phyloP scores from a whole-genome alignment of 2,797 vertebrate species.

The Crax fasciolata region DNA sequence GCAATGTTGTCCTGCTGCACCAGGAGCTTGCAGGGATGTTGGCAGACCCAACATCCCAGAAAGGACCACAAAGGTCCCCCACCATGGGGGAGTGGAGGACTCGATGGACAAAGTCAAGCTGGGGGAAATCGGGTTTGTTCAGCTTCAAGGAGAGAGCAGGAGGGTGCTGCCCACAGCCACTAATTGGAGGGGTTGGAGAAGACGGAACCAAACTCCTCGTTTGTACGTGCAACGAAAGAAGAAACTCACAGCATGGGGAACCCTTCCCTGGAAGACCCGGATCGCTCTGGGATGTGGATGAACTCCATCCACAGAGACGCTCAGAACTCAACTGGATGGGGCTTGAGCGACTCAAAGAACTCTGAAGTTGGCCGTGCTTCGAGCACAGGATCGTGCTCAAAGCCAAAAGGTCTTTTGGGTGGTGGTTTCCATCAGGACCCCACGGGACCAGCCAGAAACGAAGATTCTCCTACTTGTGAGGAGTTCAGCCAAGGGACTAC shows the following conservation, averaged over 20 bases:
- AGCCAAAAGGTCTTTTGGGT: neutral
- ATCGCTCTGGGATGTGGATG: no score
- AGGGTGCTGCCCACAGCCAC: neutral
- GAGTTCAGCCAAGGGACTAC: neutral
- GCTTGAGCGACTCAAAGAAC: neutral
- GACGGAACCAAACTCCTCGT: neutral
- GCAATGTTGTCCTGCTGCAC: fast-evolving
- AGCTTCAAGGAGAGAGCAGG: neutral
- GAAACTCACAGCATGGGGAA: neutral
- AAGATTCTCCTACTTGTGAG: neutral
- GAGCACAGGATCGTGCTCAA: neutral
- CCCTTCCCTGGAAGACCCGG: neutral
- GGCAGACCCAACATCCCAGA: fast-evolving
- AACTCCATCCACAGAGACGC: neutral
- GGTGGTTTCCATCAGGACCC: neutral
- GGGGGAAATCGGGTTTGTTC: neutral
- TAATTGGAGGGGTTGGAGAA: neutral
- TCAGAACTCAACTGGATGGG: neutral
- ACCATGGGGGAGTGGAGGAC: fast-evolving
- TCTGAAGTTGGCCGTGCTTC: neutral
- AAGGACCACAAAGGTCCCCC: fast-evolving
- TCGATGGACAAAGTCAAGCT: neutral
- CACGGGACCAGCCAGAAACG: neutral
- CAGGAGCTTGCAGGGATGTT: neutral
- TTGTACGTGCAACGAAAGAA: fast-evolving